Base-by-base conservation (phyloP, 2,797 vertebrate genomes). In the Tinamus major region DNA sequence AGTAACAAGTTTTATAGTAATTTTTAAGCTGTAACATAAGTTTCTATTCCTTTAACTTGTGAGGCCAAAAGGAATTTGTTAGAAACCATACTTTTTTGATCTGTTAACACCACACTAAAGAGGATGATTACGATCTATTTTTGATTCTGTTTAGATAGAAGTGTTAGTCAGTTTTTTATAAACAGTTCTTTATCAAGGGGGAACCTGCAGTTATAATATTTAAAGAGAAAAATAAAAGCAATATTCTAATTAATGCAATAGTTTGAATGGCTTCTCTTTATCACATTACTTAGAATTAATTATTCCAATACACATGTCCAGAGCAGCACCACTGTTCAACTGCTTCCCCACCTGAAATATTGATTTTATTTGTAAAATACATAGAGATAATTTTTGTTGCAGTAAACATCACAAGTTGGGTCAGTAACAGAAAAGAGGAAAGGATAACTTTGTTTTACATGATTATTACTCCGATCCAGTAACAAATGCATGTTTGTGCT, bases 271-370 rank as follows among this genome's bases (percentile, higher is more conserved):
- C 62, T 82, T 87, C 68, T 84, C 81, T 94, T 78, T 84, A 88
- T 87, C 88, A 94, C 7, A 19, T 55, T 15, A 48, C 68, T 64
- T 85, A 44, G 62, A 94, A 88, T 89, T 79, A 62, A 83, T 95
- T 71, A 64, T 94, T 90, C 91, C 95, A 90, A 94, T 44, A 89
- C 94, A 96, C 88, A 88, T 95, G 90, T 91, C 94, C 86, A 90
- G 58, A 96, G 78, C 79, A 96, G 48, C 37, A 75, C 31, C 41
- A 31, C 79, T 64, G 70, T 31, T 94, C 53, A 81, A 64, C 42
- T 85, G 56, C 78, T 92, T 86, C 42, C 24, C 63, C 29, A 88
- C 77, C 79, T 31, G n/a, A 82, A 67, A 13, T 83, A 77, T 42
- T 84, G 69, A 65, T 80, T 87, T 92, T 63, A 31, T 31, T 31